These are phyloP conservation scores for Setophaga kirtlandii DNA, from an alignment of 2,113 vertebrate species.

Conservation along the genomic window DNA sequence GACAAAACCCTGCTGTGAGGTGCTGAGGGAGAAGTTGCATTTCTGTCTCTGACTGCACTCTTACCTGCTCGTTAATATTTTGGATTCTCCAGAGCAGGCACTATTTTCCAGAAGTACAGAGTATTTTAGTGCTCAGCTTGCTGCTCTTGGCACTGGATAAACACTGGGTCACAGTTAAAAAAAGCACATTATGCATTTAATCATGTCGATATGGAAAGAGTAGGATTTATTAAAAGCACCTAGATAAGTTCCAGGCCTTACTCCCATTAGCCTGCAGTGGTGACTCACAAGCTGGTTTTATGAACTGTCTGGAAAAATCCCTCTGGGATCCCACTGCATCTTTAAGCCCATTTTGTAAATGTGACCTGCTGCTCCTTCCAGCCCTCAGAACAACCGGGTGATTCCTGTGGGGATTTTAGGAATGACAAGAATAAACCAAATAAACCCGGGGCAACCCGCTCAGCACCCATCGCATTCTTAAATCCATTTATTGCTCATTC, in stretches of 20 bases:
- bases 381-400: background rate
- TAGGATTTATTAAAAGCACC: conserved; percentile 17
- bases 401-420: background rate
- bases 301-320: conserved; percentile 32
- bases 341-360: background rate
- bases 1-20: no score
- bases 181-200: background rate
- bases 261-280: background rate
- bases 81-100: background rate
- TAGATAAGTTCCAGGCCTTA: conserved; percentile 29
- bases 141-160: conserved; percentile 10
- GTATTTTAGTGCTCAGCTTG: background rate
- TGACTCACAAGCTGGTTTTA: conserved; percentile 4
- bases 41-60: background rate
- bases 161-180: background rate
- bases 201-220: background rate
- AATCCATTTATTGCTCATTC: background rate
- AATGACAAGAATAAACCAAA: background rate
- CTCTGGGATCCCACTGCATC: background rate
- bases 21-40: background rate
- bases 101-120: background rate
- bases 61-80: background rate
- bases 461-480: background rate
- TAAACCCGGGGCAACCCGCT: background rate
- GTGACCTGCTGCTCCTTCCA: background rate